Conservation (phyloP, 64 coral and sea anemone genomes). For the Montipora foliosa region DNA sequence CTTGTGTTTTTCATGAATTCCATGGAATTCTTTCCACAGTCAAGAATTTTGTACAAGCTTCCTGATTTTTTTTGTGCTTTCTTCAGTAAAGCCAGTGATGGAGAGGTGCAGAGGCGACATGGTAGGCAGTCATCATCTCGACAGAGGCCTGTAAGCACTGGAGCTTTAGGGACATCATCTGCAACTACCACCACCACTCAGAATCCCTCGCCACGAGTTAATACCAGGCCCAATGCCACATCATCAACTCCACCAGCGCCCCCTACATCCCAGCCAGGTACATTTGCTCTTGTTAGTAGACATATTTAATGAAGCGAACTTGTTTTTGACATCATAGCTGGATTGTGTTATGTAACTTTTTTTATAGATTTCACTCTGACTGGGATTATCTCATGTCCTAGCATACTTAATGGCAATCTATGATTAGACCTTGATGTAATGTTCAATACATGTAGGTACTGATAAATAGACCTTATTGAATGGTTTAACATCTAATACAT, state of each 20-base stretch:
- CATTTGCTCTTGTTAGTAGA: neutral
- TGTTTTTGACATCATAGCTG: neutral
- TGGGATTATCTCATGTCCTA: too few relatives aligned
- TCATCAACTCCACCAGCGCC: conserved; percentile 28
- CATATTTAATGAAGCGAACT: neutral
- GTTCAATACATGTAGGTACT: too few relatives aligned
- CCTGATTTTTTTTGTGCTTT: neutral
- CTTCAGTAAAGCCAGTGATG: conserved; percentile 57
- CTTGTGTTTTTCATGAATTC: too few relatives aligned
- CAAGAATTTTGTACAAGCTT: neutral
- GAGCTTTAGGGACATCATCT: conserved; percentile 61
- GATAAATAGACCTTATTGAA: too few relatives aligned
- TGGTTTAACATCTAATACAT: too few relatives aligned
- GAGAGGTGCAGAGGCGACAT: conserved; percentile 79
- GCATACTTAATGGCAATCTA: too few relatives aligned
- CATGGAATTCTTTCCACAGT: too few relatives aligned
- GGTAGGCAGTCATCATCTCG: conserved; percentile 55
- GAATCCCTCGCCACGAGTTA: conserved; percentile 56
- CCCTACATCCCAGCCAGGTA: conserved; percentile 5
- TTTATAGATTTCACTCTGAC: too few relatives aligned
- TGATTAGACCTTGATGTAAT: too few relatives aligned
- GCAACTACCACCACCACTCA: conserved; percentile 15
- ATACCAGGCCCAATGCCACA: conserved; percentile 65
- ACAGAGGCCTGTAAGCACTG: conserved; percentile 84
- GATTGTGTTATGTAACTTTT: too few relatives aligned